Evolutionary conservation across 2,797 vertebrate genomes (phyloP).

Genomic region (Hippocampus kuda): DNA sequence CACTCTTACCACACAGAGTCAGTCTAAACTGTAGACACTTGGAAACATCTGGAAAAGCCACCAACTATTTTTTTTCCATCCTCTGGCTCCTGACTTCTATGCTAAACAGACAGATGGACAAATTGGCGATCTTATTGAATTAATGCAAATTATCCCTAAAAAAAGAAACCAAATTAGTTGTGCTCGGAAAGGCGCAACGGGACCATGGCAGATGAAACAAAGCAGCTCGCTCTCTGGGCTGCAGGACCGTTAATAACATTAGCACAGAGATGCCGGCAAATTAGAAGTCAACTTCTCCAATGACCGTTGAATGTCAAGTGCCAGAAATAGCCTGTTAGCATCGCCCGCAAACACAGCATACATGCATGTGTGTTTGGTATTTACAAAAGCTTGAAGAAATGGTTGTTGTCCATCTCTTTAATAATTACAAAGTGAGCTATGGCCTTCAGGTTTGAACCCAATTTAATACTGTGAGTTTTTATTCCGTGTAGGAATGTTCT

Average conservation of each 20-base stretch:
- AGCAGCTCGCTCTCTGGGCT: slow-evolving; percentile 23
- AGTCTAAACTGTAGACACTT: slow-evolving; percentile 36
- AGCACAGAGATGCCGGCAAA: slow-evolving; percentile 32
- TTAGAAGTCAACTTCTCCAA: slow-evolving; percentile 46
- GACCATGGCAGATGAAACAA: slow-evolving; percentile 11
- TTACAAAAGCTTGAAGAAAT: background rate
- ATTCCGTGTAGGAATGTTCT: background rate
- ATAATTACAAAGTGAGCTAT: background rate
- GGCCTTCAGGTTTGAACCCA: background rate
- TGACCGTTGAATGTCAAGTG: slow-evolving; percentile 53
- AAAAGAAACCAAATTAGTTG: background rate
- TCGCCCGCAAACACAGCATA: background rate
- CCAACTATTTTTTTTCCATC: slow-evolving; percentile 2
- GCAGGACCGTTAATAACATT: slow-evolving; percentile 37
- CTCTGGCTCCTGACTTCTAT: background rate
- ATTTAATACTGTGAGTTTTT: background rate
- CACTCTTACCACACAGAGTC: slow-evolving; percentile 31
- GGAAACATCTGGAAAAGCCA: slow-evolving; percentile 45
- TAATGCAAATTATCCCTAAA: slow-evolving; percentile 4
- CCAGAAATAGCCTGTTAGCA: slow-evolving; percentile 32
- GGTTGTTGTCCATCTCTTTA: background rate
- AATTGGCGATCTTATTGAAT: background rate
- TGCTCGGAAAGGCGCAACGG: slow-evolving; percentile 3
- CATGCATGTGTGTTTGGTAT: background rate
- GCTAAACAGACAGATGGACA: background rate